Conservation (phyloP, 2,888 invertebrate species). For the Lymantria monacha region DNA sequence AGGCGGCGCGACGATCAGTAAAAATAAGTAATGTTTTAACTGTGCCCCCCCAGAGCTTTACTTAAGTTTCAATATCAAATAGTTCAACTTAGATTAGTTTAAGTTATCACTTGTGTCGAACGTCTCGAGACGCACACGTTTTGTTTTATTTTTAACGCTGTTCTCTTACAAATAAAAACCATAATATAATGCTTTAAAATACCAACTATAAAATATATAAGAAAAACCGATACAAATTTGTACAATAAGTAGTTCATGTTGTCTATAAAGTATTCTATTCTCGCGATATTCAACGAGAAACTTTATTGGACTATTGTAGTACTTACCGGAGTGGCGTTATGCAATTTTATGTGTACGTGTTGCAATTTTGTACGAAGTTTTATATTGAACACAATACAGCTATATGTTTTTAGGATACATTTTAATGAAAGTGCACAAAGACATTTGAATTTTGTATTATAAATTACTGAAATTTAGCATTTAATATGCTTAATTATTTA, state of each 20-base stretch:
- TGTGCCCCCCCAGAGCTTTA: too few species aligned
- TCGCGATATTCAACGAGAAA: conserved; percentile 26
- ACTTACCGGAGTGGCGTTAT: conserved; percentile 21
- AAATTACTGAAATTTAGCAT: too few species aligned
- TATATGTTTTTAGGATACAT: not conserved
- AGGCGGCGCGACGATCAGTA: too few species aligned
- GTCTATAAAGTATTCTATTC: conserved; percentile 29
- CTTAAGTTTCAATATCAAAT: too few species aligned
- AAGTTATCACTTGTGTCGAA: too few species aligned
- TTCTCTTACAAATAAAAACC: not conserved
- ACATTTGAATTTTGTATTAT: not conserved
- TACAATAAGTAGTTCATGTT: conserved; percentile 30
- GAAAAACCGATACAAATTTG: conserved; percentile 23
- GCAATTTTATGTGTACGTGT: conserved; percentile 21
- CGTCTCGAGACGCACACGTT: too few species aligned
- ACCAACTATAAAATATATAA: not conserved
- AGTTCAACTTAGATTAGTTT: too few species aligned
- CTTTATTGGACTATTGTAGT: conserved; percentile 22
- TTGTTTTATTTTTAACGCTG: too few species aligned
- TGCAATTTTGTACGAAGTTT: conserved; percentile 15
- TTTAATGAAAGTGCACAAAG: not conserved
- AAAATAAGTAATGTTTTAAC: too few species aligned
- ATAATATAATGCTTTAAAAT: not conserved
- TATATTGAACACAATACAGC: conserved; percentile 4
- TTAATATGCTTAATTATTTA: too few species aligned